phyloP scores from a whole-genome alignment of 1,140 invertebrate species.

The Acromyrmex charruanus region DNA sequence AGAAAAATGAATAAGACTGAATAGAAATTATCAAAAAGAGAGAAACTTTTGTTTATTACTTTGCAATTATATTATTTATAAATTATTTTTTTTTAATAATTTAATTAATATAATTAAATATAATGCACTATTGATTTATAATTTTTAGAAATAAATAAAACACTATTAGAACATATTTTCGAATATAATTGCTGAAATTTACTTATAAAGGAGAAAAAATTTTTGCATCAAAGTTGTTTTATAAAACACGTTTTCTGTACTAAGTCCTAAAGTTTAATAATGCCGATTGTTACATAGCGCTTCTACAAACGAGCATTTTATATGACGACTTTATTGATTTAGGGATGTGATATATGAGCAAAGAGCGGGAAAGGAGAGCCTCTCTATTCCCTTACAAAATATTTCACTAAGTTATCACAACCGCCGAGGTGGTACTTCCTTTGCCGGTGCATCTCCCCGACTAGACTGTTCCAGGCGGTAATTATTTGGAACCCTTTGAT shows the following conservation, averaged over 20 bases:
- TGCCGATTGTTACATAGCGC: constrained; percentile 58
- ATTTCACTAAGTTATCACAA: constrained; percentile 74
- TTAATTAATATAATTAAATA: background rate
- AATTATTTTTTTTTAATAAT: background rate
- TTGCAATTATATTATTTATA: background rate
- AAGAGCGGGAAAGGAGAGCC: constrained; percentile 5
- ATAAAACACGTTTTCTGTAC: background rate
- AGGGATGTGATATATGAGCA: constrained; percentile 62
- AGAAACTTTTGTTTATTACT: background rate
- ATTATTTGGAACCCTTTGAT: constrained; percentile 84
- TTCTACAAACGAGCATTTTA: constrained; percentile 72
- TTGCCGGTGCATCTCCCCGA: constrained; percentile 54
- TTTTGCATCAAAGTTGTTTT: background rate
- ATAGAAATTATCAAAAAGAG: constrained; percentile 4
- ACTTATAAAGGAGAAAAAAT: background rate
- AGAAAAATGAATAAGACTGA: background rate
- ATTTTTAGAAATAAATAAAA: constrained; percentile 14
- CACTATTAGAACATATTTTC: background rate
- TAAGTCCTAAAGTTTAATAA: constrained; percentile 40
- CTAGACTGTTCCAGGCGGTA: constrained; percentile 68
- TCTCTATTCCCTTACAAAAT: constrained; percentile 48
- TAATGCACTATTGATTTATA: background rate
- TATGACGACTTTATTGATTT: constrained; percentile 71
- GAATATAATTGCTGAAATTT: background rate
- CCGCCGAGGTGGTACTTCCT: constrained; percentile 35